Conservation (phyloP, 53 echinoderm and acorn worm genomes). For the Paelopatides confundens region DNA sequence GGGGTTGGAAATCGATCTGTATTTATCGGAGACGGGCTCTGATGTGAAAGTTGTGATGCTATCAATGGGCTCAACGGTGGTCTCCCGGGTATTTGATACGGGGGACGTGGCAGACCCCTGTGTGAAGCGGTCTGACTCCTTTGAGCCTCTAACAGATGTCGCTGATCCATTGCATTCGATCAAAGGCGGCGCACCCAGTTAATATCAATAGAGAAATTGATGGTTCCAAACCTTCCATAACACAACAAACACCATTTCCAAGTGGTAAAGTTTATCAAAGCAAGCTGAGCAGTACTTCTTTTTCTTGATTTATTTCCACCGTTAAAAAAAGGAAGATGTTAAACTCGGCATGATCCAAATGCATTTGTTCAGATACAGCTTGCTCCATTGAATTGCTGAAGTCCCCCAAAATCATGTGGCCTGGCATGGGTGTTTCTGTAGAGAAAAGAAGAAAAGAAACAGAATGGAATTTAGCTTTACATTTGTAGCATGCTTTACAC, state of each 20-base stretch:
- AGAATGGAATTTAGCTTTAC: too few relatives aligned
- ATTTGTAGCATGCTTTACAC: too few relatives aligned
- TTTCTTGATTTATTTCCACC: background rate
- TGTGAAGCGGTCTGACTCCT: constrained; percentile 22
- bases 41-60: background rate
- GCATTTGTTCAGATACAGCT: too few relatives aligned
- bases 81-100: background rate
- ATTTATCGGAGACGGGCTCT: background rate
- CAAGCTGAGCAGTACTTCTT: background rate
- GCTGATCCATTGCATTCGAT: constrained; percentile 12
- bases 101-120: background rate
- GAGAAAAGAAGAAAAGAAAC: too few relatives aligned
- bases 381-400: too few relatives aligned
- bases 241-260: background rate
- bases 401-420: too few relatives aligned
- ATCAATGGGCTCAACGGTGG: constrained; percentile 27
- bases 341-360: too few relatives aligned
- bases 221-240: background rate
- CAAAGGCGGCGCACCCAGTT: background rate
- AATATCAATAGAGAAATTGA: background rate
- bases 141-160: constrained; percentile 18
- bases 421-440: too few relatives aligned
- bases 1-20: constrained; percentile 17
- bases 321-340: too few relatives aligned
- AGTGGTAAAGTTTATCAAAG: background rate